Evolutionary conservation across 2,113 vertebrate genomes (phyloP), one percentile per base, ranked within the genome.

Genomic region (Centropus unirufus): DNA sequence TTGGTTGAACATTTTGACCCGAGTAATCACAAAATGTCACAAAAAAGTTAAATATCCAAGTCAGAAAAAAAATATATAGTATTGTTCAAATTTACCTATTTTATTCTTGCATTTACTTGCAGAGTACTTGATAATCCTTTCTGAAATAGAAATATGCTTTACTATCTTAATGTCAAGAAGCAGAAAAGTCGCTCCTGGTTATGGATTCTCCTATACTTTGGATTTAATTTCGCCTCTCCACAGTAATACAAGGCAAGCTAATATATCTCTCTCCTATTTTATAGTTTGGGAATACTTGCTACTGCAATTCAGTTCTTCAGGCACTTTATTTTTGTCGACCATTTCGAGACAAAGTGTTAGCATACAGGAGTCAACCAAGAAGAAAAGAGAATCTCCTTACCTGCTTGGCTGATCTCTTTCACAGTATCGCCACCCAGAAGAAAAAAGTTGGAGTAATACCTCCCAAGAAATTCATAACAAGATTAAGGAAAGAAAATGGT

Each of bases 281-380:
- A 52, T 87, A 98, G 99, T 99, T 99, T 34, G 99, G 99, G 95
- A 99, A 99, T 97, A 99, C 99, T 83, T 99, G 99, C 98, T 99
- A 99, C 98, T 99, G 99, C 98, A 99, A 99, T 98, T 99, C 99
- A 32, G 99, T 99, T 96, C 98, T 98, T 93, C 99, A 99, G 97
- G 99, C 99, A 97, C 98, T 99, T 97, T 99, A 99, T 98, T 98
- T 98, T 93, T 98, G 98, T 96, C 98, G 98, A 92, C 98, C 98
- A 22, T 98, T 98, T 97, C 98, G 98, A 93, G 98, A 98, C 89
- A 98, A 98, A 94, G 98, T 98, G 93, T 97, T 98, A 68, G 98
- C 98, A 0, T 98, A 98, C 96, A 98, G 98, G 95, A 98, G 98
- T 91, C 98, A 98, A 77, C 98, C 98, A 29, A 97, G 98, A 58